Evolutionary conservation across 1,140 invertebrate species (phyloP).

Genomic region (Lepidurus arcticus): DNA sequence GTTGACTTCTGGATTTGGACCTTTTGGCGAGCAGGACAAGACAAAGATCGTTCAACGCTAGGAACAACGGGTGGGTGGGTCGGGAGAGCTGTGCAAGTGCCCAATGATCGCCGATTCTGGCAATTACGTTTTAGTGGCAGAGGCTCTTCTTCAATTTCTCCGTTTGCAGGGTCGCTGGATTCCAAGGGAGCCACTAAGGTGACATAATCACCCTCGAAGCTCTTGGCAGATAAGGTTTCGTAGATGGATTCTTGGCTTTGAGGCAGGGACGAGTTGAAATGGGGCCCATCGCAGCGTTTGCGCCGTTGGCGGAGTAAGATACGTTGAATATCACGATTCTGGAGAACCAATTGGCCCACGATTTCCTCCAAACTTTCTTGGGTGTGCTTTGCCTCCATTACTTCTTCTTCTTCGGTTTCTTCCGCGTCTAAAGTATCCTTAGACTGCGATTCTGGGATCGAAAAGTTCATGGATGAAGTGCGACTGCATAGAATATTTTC

Average conservation of each 20-base stretch:
- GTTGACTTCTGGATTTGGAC: slow-evolving; percentile 25
- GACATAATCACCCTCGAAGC: background rate
- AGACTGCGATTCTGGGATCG: background rate
- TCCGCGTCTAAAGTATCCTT: background rate
- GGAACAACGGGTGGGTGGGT: background rate
- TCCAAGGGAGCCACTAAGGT: background rate
- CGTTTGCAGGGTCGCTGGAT: background rate
- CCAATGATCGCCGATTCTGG: background rate
- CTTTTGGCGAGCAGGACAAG: slow-evolving; percentile 32
- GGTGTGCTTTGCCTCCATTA: slow-evolving; percentile 31
- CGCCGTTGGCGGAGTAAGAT: slow-evolving; percentile 53
- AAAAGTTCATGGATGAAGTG: slow-evolving; percentile 1
- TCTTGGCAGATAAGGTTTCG: background rate
- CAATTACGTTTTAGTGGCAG: background rate
- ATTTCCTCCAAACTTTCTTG: slow-evolving; percentile 65
- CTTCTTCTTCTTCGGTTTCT: slow-evolving; percentile 37
- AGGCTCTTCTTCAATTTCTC: background rate
- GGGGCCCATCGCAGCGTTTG: slow-evolving; percentile 39
- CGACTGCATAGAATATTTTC: background rate
- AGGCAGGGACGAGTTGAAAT: background rate
- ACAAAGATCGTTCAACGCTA: slow-evolving; percentile 26
- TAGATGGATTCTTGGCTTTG: background rate
- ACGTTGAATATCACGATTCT: slow-evolving; percentile 74
- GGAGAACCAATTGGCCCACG: slow-evolving; percentile 72
- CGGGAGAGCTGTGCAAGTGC: background rate